Conservation (phyloP, 2,888 invertebrate genomes). For the Blastobasis adustella region DNA sequence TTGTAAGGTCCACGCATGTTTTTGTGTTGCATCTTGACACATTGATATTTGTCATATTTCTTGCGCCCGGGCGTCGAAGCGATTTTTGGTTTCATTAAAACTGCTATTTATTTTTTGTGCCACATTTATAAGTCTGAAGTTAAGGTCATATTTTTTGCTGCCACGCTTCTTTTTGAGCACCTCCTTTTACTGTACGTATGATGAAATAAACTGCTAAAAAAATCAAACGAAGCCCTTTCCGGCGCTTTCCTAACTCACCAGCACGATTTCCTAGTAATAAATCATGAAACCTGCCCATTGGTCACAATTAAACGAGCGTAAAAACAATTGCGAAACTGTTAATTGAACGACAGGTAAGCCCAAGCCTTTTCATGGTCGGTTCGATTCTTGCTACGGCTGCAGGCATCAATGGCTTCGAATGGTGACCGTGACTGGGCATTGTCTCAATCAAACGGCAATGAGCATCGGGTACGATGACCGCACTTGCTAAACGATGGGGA, state of each 20-base stretch:
- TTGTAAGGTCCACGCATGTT: slow-evolving; percentile 50
- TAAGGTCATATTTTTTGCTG: not conserved
- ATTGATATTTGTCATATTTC: slow-evolving; percentile 56
- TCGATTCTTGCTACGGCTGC: slow-evolving; percentile 51
- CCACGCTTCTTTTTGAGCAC: no score
- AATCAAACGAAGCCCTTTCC: not conserved
- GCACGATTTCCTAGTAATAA: slow-evolving; percentile 21
- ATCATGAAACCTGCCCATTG: slow-evolving; percentile 32
- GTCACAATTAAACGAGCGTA: slow-evolving; percentile 53
- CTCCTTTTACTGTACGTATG: not conserved
- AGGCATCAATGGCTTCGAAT: slow-evolving; percentile 21
- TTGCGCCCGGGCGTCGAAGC: slow-evolving; percentile 20
- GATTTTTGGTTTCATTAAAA: slow-evolving; percentile 28
- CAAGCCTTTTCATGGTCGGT: slow-evolving; percentile 47
- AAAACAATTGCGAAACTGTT: slow-evolving; percentile 66
- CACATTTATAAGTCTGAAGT: not conserved
- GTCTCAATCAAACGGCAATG: slow-evolving; percentile 67
- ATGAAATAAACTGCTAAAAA: not conserved
- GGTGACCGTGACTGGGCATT: slow-evolving; percentile 34
- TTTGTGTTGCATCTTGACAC: slow-evolving; percentile 63
- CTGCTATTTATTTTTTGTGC: slow-evolving; percentile 15
- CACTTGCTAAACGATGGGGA: slow-evolving; percentile 59
- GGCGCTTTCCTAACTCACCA: not conserved
- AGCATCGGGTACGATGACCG: slow-evolving; percentile 64
- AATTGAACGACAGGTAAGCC: slow-evolving; percentile 30